Evolutionary conservation across 2,888 invertebrate species (phyloP).

Genomic region (Ophonus ardosiacus): DNA sequence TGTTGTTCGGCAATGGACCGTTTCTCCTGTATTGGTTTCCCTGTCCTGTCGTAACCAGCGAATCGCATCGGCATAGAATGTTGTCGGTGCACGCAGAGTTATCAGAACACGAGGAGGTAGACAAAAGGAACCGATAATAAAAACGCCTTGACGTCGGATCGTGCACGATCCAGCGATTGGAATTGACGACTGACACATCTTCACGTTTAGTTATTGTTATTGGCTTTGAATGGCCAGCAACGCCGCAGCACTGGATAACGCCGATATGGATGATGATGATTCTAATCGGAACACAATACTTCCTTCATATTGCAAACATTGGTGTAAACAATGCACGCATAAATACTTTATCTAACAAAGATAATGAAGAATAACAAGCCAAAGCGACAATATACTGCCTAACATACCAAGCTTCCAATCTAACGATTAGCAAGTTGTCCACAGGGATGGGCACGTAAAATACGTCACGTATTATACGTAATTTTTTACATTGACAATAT

Average conservation of each 20-base stretch:
- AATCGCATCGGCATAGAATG: constrained; percentile 45
- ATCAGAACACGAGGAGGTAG: constrained; percentile 40
- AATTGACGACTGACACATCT: constrained; percentile 64
- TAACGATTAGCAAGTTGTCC: too few species aligned
- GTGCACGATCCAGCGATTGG: constrained; percentile 56
- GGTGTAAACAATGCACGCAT: constrained; percentile 27
- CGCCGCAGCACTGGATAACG: constrained; percentile 7
- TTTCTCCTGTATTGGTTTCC: background rate
- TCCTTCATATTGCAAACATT: background rate
- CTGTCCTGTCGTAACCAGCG: constrained; percentile 38
- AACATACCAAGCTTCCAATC: too few species aligned
- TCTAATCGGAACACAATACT: background rate
- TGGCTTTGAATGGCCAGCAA: constrained; percentile 49
- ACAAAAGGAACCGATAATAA: constrained; percentile 56
- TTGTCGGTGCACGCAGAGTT: constrained; percentile 38
- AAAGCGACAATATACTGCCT: too few species aligned
- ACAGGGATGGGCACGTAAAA: too few species aligned
- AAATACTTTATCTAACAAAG: constrained; percentile 21
- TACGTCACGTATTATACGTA: too few species aligned
- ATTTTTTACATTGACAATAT: too few species aligned
- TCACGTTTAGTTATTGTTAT: constrained; percentile 63
- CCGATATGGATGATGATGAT: background rate
- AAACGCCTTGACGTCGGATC: constrained; percentile 50
- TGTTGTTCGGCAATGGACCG: background rate
- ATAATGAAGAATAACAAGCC: background rate